Evolutionary conservation across 1,140 invertebrate species (phyloP).

Genomic region (Penaeus vannamei): DNA sequence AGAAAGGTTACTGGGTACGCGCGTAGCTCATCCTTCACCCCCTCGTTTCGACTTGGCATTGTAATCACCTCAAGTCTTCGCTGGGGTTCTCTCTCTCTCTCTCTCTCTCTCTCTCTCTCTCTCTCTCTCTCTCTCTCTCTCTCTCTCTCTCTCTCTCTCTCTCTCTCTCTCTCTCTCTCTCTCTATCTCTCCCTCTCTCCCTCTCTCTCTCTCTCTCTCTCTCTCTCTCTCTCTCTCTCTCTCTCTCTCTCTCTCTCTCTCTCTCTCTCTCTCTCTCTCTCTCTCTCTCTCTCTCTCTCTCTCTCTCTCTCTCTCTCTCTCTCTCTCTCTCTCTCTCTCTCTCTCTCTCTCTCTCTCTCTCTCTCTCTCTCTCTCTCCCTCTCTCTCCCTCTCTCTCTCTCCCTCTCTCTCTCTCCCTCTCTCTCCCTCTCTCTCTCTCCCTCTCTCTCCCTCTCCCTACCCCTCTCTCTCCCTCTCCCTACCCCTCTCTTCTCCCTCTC

Average conservation of each 20-base stretch:
- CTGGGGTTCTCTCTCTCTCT: neutral
- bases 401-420: neutral
- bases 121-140: neutral
- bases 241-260: neutral
- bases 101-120: neutral
- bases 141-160: neutral
- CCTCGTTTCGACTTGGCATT: too few species aligned
- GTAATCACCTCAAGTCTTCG: too few species aligned
- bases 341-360: neutral
- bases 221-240: neutral
- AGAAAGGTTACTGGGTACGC: too few species aligned
- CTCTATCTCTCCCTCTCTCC: neutral
- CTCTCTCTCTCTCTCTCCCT: neutral
- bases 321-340: neutral
- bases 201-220: neutral
- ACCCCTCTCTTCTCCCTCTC: neutral
- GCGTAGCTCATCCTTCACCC: too few species aligned
- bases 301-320: neutral
- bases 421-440: neutral
- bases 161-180: conserved; percentile 17
- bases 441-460: neutral
- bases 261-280: neutral
- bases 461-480: neutral
- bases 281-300: neutral
- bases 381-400: neutral